phyloP scores from a whole-genome alignment of 2,888 invertebrate species.

The Aphrophora alni region DNA sequence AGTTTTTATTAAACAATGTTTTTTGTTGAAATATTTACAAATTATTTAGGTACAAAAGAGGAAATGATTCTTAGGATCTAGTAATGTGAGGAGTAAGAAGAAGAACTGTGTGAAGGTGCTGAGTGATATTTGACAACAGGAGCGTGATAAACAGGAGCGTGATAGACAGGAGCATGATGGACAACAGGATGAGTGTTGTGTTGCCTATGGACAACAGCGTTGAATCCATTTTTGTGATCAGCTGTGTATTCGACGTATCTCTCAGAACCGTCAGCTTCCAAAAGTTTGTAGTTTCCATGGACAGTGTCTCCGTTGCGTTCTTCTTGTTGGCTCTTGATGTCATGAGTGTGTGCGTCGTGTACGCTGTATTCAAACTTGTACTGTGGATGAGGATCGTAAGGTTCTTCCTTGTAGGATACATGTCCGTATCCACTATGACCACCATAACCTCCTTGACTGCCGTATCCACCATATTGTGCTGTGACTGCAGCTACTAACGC shows the following conservation, averaged over 20 bases:
- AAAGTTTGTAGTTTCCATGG: slow-evolving; percentile 28
- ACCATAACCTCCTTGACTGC: slow-evolving; percentile 2
- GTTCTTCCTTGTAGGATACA: slow-evolving; percentile 56
- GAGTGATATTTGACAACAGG: background rate
- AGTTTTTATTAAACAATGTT: too few relatives aligned
- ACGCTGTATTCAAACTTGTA: slow-evolving; percentile 41
- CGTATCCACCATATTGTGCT: slow-evolving; percentile 27
- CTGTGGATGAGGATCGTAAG: slow-evolving; percentile 48
- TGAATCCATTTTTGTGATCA: slow-evolving; percentile 34
- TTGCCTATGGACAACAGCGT: slow-evolving; percentile 47
- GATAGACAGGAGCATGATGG: slow-evolving; percentile 53
- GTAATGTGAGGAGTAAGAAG: background rate
- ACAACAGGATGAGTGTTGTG: slow-evolving; percentile 30
- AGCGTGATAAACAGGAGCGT: slow-evolving; percentile 44
- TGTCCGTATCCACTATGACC: slow-evolving; percentile 50
- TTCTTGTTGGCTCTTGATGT: slow-evolving; percentile 67
- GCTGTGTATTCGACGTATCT: slow-evolving; percentile 32
- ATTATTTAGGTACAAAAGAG: too few relatives aligned
- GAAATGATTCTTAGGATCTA: too few relatives aligned
- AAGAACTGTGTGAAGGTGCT: background rate
- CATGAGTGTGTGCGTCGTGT: slow-evolving; percentile 70
- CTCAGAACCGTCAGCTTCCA: slow-evolving; percentile 35
- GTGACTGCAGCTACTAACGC: slow-evolving; percentile 26
- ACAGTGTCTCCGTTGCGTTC: slow-evolving; percentile 60
- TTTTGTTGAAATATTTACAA: too few relatives aligned